Conservation (phyloP, 2,888 invertebrate genomes). For the Caprella mutica region DNA sequence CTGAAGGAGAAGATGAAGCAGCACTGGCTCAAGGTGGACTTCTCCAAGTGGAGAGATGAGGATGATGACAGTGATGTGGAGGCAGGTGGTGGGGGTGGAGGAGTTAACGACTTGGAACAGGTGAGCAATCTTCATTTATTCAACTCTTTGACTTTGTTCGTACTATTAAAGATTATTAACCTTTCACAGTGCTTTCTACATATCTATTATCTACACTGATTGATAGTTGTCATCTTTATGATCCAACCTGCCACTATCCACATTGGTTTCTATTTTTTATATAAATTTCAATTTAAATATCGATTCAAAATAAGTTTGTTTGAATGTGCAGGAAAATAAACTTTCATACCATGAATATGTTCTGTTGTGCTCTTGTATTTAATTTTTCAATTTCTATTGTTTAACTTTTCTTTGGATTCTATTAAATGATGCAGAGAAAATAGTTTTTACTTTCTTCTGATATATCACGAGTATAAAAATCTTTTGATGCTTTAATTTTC, state of each 20-base stretch:
- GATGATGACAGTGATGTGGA: conserved; percentile 78
- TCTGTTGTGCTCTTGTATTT: neutral
- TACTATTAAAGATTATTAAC: neutral
- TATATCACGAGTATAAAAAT: too few relatives aligned
- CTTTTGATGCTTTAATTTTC: too few relatives aligned
- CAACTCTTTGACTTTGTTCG: neutral
- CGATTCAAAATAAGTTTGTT: too few relatives aligned
- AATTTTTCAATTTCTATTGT: neutral
- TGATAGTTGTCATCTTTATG: too few relatives aligned
- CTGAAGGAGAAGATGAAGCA: conserved; percentile 78
- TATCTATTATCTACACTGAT: too few relatives aligned
- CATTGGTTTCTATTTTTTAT: too few relatives aligned
- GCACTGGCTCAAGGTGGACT: conserved; percentile 94
- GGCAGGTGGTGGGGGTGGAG: conserved; percentile 38
- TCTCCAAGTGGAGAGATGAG: conserved; percentile 96
- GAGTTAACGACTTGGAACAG: conserved; percentile 25
- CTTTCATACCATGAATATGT: too few relatives aligned
- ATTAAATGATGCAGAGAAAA: neutral
- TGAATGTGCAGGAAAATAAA: too few relatives aligned
- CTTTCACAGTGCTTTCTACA: too few relatives aligned
- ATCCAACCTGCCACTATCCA: too few relatives aligned
- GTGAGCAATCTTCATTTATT: conserved; percentile 1
- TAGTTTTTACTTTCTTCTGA: too few relatives aligned
- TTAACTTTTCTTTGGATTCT: neutral
- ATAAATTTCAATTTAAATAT: too few relatives aligned